Evolutionary conservation across 2,888 invertebrate genomes (phyloP).

Genomic region (Hyles lineata): DNA sequence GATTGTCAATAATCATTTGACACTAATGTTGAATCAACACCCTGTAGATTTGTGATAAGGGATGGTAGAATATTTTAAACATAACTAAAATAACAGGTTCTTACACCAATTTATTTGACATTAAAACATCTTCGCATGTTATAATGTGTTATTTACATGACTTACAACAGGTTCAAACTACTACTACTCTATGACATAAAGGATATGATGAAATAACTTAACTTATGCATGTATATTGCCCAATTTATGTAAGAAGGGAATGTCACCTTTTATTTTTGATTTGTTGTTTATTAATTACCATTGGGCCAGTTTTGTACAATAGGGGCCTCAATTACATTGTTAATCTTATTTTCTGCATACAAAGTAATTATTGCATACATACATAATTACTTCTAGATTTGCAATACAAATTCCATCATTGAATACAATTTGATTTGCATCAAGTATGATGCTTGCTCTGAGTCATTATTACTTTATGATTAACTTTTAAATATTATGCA

Average conservation of each 20-base stretch:
- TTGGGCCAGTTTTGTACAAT: background rate
- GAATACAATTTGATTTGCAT: background rate
- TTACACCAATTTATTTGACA: too few relatives aligned
- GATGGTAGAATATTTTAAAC: too few relatives aligned
- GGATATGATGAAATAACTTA: conserved; percentile 1
- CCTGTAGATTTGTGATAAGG: too few relatives aligned
- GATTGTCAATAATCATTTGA: too few relatives aligned
- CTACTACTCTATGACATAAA: background rate
- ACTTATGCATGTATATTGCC: background rate
- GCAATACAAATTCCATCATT: background rate
- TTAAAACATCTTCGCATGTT: too few relatives aligned
- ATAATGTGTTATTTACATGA: too few relatives aligned
- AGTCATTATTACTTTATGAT: background rate
- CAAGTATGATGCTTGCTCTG: background rate
- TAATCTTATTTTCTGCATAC: conserved; percentile 3
- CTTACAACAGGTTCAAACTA: background rate
- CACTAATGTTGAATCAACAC: too few relatives aligned
- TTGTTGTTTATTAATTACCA: background rate
- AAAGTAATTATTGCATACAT: background rate
- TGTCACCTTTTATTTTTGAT: background rate
- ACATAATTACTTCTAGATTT: conserved; percentile 3
- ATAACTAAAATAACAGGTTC: too few relatives aligned
- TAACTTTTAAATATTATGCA: background rate
- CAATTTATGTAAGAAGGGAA: background rate
- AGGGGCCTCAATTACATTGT: background rate